phyloP scores from a whole-genome alignment of 2,888 invertebrate genomes.

The Lithosia quadra region DNA sequence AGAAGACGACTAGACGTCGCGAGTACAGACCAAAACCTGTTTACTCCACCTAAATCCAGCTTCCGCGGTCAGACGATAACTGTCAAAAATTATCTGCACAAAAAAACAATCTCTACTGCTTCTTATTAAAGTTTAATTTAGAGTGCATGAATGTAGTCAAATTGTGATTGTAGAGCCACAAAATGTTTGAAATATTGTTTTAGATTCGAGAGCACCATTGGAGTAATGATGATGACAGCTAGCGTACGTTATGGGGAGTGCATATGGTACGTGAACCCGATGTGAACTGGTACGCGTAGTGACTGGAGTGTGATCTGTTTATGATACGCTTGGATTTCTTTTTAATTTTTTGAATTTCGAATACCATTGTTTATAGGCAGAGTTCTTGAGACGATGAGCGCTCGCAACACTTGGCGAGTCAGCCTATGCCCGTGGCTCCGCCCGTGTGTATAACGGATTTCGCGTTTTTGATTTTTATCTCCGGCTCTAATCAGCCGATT shows the following conservation, averaged over 20 bases:
- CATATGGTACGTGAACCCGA: constrained; percentile 3
- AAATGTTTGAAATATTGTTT: constrained; percentile 48
- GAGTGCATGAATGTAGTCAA: constrained; percentile 31
- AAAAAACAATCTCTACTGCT: constrained; percentile 13
- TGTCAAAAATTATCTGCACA: constrained; percentile 38
- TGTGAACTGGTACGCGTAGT: constrained; percentile 3
- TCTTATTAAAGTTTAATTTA: constrained; percentile 15
- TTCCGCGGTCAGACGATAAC: constrained; percentile 43
- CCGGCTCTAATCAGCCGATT: no score
- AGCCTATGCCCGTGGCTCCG: no score
- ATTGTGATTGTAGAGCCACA: constrained; percentile 42
- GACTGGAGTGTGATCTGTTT: constrained; percentile 3
- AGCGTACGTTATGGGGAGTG: constrained; percentile 7
- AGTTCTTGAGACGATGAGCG: not conserved
- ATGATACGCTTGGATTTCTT: not conserved
- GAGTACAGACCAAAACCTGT: constrained; percentile 46
- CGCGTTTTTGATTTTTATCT: no score
- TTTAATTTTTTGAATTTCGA: not conserved
- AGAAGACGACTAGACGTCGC: constrained; percentile 49
- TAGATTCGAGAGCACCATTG: constrained; percentile 33
- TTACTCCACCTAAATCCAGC: constrained; percentile 53
- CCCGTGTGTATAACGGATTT: no score
- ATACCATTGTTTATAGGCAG: not conserved
- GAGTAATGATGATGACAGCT: constrained; percentile 17
- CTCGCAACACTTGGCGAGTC: not conserved